Evolutionary conservation across 2,888 invertebrate genomes (phyloP).

Genomic region (Drosophila anceps): DNA sequence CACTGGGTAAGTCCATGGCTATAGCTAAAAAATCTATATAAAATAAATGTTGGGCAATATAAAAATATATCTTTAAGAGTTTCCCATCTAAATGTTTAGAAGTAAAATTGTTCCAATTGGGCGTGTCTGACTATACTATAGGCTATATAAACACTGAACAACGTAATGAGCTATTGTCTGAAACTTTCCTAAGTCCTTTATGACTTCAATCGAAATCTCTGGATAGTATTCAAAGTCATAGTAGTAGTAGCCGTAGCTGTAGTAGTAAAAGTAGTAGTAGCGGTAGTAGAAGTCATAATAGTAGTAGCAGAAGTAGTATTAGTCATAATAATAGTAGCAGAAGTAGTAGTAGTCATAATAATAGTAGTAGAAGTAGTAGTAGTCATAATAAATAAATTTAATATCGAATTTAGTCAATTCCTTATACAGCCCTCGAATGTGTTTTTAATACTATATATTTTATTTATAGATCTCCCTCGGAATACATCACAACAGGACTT

Average conservation of each 20-base stretch:
- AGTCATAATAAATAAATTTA: too few species aligned
- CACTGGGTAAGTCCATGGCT: conserved; percentile 88
- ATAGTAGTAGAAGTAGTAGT: too few species aligned
- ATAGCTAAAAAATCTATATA: neutral
- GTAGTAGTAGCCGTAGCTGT: neutral
- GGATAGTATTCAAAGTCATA: neutral
- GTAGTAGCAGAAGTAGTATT: neutral
- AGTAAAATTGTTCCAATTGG: neutral
- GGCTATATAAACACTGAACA: too few species aligned
- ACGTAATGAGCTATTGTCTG: neutral
- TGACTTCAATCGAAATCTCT: neutral
- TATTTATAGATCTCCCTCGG: conserved; percentile 89
- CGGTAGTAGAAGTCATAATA: neutral
- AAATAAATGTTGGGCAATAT: neutral
- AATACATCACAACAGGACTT: conserved; percentile 92
- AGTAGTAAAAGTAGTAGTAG: neutral
- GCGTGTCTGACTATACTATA: too few species aligned
- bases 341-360: neutral
- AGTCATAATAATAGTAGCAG: neutral
- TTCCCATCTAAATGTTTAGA: neutral
- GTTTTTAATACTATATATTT: neutral
- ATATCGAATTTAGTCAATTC: too few species aligned
- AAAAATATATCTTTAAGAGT: neutral
- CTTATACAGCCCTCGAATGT: neutral
- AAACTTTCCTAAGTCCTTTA: neutral